phyloP scores from a whole-genome alignment of 2,113 vertebrate species.

The Bubo bubo region DNA sequence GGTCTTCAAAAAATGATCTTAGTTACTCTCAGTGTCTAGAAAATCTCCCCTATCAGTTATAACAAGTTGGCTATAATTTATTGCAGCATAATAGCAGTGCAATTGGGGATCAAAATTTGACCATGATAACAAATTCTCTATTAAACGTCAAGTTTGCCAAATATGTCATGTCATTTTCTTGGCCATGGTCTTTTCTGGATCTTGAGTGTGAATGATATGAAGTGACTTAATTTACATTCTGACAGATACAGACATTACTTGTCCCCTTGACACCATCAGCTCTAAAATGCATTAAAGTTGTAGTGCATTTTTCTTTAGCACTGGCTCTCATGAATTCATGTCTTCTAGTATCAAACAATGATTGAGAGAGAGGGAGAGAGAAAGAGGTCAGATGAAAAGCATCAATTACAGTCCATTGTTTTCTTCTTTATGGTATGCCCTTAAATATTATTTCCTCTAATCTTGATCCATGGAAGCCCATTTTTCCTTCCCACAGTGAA shows the following conservation, averaged over 20 bases:
- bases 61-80: neutral
- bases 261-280: constrained; percentile 36
- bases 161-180: neutral
- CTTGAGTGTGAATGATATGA: neutral
- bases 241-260: constrained; percentile 3
- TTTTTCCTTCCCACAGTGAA: neutral
- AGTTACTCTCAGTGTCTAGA: neutral
- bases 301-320: constrained; percentile 55
- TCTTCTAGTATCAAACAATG: neutral
- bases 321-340: neutral
- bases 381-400: constrained; percentile 13
- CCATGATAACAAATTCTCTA: neutral
- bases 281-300: constrained; percentile 33
- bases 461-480: neutral
- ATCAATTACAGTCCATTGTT: neutral
- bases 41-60: neutral
- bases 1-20: neutral
- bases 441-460: neutral
- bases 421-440: neutral
- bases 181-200: neutral
- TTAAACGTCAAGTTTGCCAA: neutral
- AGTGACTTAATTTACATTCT: neutral
- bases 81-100: neutral
- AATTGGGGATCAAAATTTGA: neutral
- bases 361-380: neutral